These are phyloP conservation scores for Myotis brandtii DNA, from an alignment of 2,113 vertebrate genomes.

Conservation along the genomic window DNA sequence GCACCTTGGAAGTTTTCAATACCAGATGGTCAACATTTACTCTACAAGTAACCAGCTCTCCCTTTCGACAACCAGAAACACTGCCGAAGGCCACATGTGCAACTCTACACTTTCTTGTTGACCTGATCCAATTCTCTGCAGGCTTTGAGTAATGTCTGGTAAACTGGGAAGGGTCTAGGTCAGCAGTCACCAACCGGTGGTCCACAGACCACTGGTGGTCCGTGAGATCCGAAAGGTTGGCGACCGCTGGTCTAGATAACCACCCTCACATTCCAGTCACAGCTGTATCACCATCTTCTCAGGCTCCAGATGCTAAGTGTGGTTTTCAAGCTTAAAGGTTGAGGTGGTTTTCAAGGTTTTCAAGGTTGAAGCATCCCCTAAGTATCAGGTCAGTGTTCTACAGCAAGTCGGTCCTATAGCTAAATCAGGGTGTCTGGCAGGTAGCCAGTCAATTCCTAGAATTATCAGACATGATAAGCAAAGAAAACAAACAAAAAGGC, in stretches of 20 bases:
- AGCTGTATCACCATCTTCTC: neutral
- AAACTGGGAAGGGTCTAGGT: neutral
- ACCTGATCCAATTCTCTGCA: neutral
- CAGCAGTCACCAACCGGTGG: too few species aligned
- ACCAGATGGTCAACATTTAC: too few species aligned
- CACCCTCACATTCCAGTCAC: neutral
- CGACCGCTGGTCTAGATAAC: neutral
- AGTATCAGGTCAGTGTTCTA: neutral
- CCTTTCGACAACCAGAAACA: neutral
- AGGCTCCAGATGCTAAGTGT: neutral
- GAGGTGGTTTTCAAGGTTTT: neutral
- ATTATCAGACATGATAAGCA: neutral
- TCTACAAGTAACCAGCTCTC: neutral
- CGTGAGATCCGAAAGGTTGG: too few species aligned
- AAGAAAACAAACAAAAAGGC: slow-evolving; percentile 8
- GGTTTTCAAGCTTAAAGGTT: neutral
- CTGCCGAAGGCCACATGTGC: neutral
- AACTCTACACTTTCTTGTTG: neutral
- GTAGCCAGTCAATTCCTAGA: neutral
- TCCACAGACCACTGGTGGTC: too few species aligned
- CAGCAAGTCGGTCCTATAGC: neutral
- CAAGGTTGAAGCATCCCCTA: neutral
- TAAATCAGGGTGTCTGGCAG: neutral
- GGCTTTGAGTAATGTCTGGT: neutral
- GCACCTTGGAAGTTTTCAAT: neutral